phyloP scores from a whole-genome alignment of 2,113 vertebrate species.

The Callipepla californica region DNA sequence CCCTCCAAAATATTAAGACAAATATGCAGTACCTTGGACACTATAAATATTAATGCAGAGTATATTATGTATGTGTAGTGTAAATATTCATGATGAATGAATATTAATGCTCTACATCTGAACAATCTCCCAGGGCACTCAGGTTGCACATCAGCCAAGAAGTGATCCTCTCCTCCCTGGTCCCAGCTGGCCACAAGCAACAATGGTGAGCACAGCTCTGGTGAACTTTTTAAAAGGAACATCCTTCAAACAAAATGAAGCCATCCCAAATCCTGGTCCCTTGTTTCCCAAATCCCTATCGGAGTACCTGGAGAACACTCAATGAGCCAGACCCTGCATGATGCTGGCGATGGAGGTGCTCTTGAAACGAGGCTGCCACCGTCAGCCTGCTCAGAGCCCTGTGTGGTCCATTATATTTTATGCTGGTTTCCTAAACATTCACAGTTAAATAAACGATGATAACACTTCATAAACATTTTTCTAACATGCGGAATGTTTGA shows the following conservation, averaged over 20 bases:
- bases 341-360: not conserved
- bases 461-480: slow-evolving; percentile 88
- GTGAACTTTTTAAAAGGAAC: not conserved
- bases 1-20: not conserved
- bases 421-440: slow-evolving; percentile 76
- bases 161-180: not conserved
- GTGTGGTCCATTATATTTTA: slow-evolving; percentile 88
- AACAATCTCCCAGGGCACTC: not conserved
- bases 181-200: not conserved
- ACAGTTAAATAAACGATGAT: slow-evolving; percentile 84
- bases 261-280: not conserved
- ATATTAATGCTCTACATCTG: not conserved
- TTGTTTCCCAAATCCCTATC: not conserved
- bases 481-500: slow-evolving; percentile 84
- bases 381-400: slow-evolving; percentile 59
- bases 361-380: slow-evolving; percentile 4
- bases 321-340: rapidly evolving
- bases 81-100: not conserved
- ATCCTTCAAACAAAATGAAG: not conserved
- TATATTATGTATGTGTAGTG: not conserved
- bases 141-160: not conserved
- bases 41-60: slow-evolving; percentile 3
- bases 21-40: not conserved
- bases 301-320: rapidly evolving
- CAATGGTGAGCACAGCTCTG: not conserved